phyloP scores from a whole-genome alignment of 2,888 invertebrate species.

The Blastobasis lacticolella region DNA sequence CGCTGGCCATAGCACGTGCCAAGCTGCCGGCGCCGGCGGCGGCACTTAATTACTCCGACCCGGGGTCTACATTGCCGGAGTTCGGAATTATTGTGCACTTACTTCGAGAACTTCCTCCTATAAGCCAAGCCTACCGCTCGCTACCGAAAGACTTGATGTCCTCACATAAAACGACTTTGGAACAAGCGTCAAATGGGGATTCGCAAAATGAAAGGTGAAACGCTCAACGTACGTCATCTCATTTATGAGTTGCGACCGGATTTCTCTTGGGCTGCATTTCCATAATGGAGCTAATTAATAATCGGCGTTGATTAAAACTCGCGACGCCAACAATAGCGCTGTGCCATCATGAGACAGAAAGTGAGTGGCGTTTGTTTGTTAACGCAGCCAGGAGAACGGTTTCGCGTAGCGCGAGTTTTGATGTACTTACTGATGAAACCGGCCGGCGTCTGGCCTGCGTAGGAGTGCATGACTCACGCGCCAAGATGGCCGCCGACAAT shows the following conservation, averaged over 20 bases:
- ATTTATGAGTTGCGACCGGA: too few species aligned
- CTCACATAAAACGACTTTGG: too few species aligned
- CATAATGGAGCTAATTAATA: too few species aligned
- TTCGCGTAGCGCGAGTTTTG: slow-evolving; percentile 24
- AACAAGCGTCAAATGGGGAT: too few species aligned
- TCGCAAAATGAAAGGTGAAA: too few species aligned
- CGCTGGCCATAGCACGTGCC: background rate
- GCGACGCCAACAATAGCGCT: slow-evolving; percentile 4
- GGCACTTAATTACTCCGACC: slow-evolving; percentile 3
- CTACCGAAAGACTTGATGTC: too few species aligned
- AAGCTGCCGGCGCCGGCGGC: background rate
- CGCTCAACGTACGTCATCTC: too few species aligned
- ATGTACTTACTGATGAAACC: slow-evolving; percentile 37
- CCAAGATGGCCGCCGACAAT: slow-evolving; percentile 56
- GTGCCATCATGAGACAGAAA: background rate
- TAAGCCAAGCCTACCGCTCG: too few species aligned
- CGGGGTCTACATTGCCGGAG: background rate
- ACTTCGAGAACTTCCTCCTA: background rate
- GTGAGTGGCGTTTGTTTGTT: slow-evolving; percentile 6
- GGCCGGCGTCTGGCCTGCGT: slow-evolving; percentile 38
- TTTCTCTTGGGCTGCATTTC: too few species aligned
- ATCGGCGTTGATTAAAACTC: slow-evolving; percentile 2
- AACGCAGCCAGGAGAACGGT: background rate
- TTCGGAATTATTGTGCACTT: background rate
- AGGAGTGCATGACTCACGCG: slow-evolving; percentile 45